phyloP scores from a whole-genome alignment of 2,113 vertebrate genomes.

The Leucosticte australis region DNA sequence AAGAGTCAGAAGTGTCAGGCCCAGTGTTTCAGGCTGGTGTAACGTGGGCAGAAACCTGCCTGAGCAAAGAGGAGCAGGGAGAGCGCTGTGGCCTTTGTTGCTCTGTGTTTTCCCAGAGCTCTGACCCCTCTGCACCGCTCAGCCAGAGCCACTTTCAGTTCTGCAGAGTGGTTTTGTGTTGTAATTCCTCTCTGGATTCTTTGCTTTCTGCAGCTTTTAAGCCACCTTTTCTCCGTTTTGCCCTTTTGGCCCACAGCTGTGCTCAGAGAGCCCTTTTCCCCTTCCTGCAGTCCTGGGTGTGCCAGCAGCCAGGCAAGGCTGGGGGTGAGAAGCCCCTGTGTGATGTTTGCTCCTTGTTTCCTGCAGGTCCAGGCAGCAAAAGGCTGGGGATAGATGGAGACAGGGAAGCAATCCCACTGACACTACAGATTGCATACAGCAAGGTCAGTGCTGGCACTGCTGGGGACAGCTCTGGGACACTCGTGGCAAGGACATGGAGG shows the following conservation, averaged over 20 bases:
- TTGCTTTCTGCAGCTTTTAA: not conserved
- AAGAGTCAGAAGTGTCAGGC: not conserved
- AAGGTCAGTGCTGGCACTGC: slow-evolving; percentile 71
- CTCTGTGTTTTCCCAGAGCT: not conserved
- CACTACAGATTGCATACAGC: slow-evolving; percentile 89
- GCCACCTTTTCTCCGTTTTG: not conserved
- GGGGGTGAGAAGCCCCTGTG: not conserved
- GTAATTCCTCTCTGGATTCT: not conserved
- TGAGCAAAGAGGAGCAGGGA: not conserved
- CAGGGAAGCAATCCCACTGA: slow-evolving; percentile 91
- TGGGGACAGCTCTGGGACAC: not conserved
- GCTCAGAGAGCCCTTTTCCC: not conserved
- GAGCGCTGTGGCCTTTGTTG: not conserved
- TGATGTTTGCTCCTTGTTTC: not conserved
- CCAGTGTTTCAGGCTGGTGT: not conserved
- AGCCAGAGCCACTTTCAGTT: not conserved
- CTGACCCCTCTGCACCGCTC: not conserved
- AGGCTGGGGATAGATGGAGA: slow-evolving; percentile 94
- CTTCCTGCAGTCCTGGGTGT: not conserved
- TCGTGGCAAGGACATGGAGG: rapidly evolving
- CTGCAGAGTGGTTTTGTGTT: not conserved
- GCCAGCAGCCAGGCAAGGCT: not conserved
- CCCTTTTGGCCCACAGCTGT: not conserved
- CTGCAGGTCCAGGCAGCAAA: slow-evolving; percentile 89
- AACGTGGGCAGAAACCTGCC: not conserved